Evolutionary conservation across 2,797 vertebrate genomes (phyloP), one percentile per base, ranked within the genome.

Genomic region (Cebuella pygmaea): DNA sequence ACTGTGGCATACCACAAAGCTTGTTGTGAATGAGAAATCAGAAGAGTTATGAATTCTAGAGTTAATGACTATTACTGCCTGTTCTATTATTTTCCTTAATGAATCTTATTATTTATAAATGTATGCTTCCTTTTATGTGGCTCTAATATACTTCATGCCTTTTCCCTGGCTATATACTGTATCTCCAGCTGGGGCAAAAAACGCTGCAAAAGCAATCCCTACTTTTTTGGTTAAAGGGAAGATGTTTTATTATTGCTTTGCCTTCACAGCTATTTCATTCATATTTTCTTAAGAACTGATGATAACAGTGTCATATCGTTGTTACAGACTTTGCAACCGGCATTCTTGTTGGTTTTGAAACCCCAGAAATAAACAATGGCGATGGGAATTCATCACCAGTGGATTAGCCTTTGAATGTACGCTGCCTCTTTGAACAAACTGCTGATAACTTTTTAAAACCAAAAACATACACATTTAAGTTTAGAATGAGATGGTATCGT

Each of bases 81-180:
- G 93, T 94, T 97, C 93, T 93, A 97, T 98, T 98, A 98, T 98
- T 98, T 98, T 98, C 94, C 94, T 98, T 94, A 97, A 97, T 96
- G 90, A 97, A 97, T 96, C 92, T 95, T 98, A 83, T 90, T 92
- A 95, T 97, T 98, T 98, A 95, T 97, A 96, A 95, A 78, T 85
- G 24, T 83, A 78, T 86, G 93, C 96, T 94, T 96, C 86, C 64
- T 97, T 98, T 97, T 83, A 90, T 92, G 61, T 57, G 83, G 81
- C 92, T 97, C 83, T 93, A 96, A 97, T 46, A 2, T 22, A 91
- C 97, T 98, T 96, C 5, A 41, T 64, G 27, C 76, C 70, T 94
- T 90, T 96, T 94, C 96, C 46, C 92, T 94, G 57, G 13, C 59
- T 96, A 8, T 52, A 61, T 92, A 88, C 50, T 91, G n/a, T 97